phyloP scores from a whole-genome alignment of 2,797 vertebrate genomes.

The Serranus cabrilla region DNA sequence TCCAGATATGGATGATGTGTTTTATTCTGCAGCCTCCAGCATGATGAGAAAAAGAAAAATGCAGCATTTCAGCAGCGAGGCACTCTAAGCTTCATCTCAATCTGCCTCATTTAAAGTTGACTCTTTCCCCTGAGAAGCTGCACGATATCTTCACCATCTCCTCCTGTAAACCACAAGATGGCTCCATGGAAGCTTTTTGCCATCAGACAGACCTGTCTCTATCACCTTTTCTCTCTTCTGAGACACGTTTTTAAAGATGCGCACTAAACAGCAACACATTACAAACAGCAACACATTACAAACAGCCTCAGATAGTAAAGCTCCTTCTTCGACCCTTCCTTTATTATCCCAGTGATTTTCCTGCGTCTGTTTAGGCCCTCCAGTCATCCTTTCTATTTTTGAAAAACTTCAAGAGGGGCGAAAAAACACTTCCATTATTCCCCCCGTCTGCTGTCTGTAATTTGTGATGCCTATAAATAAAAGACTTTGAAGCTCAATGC shows the following conservation, averaged over 20 bases:
- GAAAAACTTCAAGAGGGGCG: constrained; percentile 28
- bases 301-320: constrained; percentile 19
- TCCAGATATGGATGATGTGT: constrained; percentile 33
- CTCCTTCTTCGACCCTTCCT: constrained; percentile 25
- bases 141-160: constrained; percentile 11
- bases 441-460: constrained; percentile 38
- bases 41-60: constrained; percentile 35
- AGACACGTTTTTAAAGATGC: constrained; percentile 5
- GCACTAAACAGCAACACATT: constrained; percentile 14
- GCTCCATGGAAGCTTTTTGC: constrained; percentile 41
- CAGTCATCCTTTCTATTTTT: constrained; percentile 54
- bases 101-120: constrained; percentile 42
- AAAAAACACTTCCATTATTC: constrained; percentile 35
- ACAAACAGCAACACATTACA: constrained; percentile 13
- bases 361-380: constrained; percentile 4
- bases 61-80: constrained; percentile 31
- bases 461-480: constrained; percentile 63
- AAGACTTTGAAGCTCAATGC: constrained; percentile 55
- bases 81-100: constrained; percentile 26
- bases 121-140: constrained; percentile 20
- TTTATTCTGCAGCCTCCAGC: constrained; percentile 47
- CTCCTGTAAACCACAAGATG: constrained; percentile 69
- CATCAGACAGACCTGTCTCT: not conserved
- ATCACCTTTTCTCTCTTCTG: not conserved
- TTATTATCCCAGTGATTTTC: constrained; percentile 44